Evolutionary conservation across 2,888 invertebrate genomes (phyloP), one percentile per base, ranked within the genome.

Genomic region (Hofmannophila pseudospretella): DNA sequence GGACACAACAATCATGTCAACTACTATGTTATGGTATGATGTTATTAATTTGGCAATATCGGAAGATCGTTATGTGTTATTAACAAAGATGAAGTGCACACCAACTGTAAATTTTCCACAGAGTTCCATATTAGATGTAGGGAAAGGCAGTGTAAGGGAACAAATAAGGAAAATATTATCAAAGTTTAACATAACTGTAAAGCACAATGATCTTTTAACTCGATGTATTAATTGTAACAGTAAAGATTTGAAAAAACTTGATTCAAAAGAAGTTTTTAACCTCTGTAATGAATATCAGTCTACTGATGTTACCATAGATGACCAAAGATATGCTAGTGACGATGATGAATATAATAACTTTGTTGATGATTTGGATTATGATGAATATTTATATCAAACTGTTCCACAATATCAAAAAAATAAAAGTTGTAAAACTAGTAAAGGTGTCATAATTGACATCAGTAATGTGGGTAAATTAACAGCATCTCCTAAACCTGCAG

Each of bases 171-270:
- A 92, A 68, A 90, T 94, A 33, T 67, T 95, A 22, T 75, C 75
- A 33, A 87, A 89, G 63, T 94, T 91, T 64, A 90, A 91, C 60
- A 84, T 95, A 38, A 64, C 68, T 28, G 84, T 94, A 32, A 88
- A 84, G 19, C 85, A 89, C 60, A 85, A 84, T 42, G 89, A 94
- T 70, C 88, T 94, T 43, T 91, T 93, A 55, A 92, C 89, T 54
- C 86, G 93, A 51, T 96, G 96, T 72, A 89, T 91, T 72, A 90
- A 91, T 70, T 87, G 89, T 66, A 88, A 88, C 57, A 58, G 62
- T 26, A 65, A 53, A 41, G 58, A 67, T 40, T 51, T 84, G 44
- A 76, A 46, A 43, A 67, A 55, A 41, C 39, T 82, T 19, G 47
- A 51, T 44, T 36, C 51, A 32, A 57, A 63, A 41, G 76, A 79